Percentiles rank a stretch among this genome's conserved stretches.
These are phyloP conservation scores for Argynnis bischoffii DNA, from an alignment of 2,888 invertebrate species.

Conservation along the genomic window DNA sequence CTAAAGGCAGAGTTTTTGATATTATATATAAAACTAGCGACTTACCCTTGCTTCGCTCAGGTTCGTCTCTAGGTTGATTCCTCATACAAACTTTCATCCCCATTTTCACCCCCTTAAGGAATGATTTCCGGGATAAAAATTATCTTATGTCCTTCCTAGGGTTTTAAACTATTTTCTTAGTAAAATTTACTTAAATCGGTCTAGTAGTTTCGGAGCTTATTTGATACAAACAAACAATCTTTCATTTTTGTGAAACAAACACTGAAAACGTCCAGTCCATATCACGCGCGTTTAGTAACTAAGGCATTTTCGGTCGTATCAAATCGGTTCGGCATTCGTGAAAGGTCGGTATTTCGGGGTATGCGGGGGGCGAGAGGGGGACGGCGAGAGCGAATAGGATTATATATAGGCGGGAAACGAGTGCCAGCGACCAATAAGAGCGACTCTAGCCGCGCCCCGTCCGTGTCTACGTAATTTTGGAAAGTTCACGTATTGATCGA, in stretches of 20 bases:
- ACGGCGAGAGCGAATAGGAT: conserved; percentile 51
- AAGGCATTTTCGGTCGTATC: conserved; percentile 81
- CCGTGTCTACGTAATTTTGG: conserved; percentile 42
- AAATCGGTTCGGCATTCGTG: conserved; percentile 79
- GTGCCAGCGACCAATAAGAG: conserved; percentile 60
- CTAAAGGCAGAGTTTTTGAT: too few relatives aligned
- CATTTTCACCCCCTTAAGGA: too few relatives aligned
- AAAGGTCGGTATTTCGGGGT: conserved; percentile 75
- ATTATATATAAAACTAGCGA: too few relatives aligned
- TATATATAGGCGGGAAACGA: conserved; percentile 59
- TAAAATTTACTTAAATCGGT: too few relatives aligned
- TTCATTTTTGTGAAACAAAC: conserved; percentile 52
- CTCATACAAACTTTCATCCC: too few relatives aligned
- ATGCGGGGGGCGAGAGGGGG: conserved; percentile 69
- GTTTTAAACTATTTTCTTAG: too few relatives aligned
- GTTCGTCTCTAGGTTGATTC: too few relatives aligned
- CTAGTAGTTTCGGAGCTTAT: too few relatives aligned
- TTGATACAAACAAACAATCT: background rate
- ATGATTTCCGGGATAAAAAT: too few relatives aligned
- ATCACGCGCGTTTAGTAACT: conserved; percentile 78
- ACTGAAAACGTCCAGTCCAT: conserved; percentile 71
- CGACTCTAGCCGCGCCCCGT: conserved; percentile 66
- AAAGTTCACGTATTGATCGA: conserved; percentile 12
- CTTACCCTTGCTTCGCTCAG: too few relatives aligned
- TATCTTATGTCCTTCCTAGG: too few relatives aligned